Evolutionary conservation across 2,888 invertebrate species (phyloP).

Genomic region (Himalopsyche anomala): DNA sequence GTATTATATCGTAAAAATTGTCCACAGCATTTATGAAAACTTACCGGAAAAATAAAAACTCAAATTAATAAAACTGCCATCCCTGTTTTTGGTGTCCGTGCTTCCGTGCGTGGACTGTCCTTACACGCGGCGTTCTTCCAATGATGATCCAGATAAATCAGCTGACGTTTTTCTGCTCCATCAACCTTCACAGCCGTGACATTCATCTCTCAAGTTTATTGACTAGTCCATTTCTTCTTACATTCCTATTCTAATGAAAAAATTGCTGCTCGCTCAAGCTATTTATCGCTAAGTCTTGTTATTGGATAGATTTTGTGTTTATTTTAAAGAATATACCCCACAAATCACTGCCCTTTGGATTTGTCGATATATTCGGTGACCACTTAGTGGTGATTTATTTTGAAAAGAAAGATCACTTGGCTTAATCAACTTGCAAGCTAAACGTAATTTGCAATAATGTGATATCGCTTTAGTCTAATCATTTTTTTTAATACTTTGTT

Average conservation of each 20-base stretch:
- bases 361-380: too few species aligned
- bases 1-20: too few species aligned
- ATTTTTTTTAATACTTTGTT: too few species aligned
- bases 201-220: not conserved
- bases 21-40: too few species aligned
- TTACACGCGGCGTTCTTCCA: not conserved
- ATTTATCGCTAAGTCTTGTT: not conserved
- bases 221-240: not conserved
- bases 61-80: not conserved
- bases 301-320: not conserved
- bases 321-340: not conserved
- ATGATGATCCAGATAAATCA: slow-evolving; percentile 20
- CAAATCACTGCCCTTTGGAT: too few species aligned
- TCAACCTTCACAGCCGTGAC: slow-evolving; percentile 22
- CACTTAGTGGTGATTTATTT: too few species aligned
- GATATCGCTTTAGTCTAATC: too few species aligned
- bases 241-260: not conserved
- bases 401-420: too few species aligned
- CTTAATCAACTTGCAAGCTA: too few species aligned
- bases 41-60: too few species aligned
- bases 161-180: slow-evolving; percentile 5
- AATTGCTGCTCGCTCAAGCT: not conserved
- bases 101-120: not conserved
- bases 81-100: not conserved
- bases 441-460: too few species aligned